Percentiles rank a stretch among this genome's conserved stretches.
Evolutionary conservation across 2,797 vertebrate species (phyloP).

Genomic region (Okamejei kenojei): DNA sequence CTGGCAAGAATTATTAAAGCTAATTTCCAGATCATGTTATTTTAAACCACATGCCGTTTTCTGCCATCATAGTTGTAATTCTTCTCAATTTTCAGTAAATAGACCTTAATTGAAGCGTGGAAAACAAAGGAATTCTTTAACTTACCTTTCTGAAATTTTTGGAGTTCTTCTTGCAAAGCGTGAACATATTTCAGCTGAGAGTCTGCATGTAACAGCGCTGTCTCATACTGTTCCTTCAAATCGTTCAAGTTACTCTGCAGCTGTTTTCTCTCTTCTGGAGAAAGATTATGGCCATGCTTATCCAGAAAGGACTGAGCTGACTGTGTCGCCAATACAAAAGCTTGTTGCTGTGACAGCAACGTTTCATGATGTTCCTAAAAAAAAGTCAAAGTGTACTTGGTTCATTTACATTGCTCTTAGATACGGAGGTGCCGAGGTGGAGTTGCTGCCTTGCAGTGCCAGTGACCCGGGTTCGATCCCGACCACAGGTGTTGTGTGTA

Average conservation of each 20-base stretch:
- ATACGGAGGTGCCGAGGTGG: too few relatives aligned
- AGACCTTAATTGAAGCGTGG: neutral
- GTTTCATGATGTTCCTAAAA: slow-evolving; percentile 73
- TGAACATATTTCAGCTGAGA: slow-evolving; percentile 69
- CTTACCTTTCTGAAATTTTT: slow-evolving; percentile 67
- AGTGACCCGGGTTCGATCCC: too few relatives aligned
- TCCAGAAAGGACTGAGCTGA: slow-evolving; percentile 76
- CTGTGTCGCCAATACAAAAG: slow-evolving; percentile 76
- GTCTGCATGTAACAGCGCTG: slow-evolving; percentile 69
- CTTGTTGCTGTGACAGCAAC: slow-evolving; percentile 82
- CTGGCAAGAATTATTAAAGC: neutral
- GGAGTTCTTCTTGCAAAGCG: slow-evolving; percentile 74
- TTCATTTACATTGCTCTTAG: neutral
- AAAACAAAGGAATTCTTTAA: neutral
- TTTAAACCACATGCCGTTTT: neutral
- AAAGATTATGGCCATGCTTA: slow-evolving; percentile 68
- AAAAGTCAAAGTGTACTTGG: neutral
- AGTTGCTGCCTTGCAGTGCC: too few relatives aligned
- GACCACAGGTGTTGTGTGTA: too few relatives aligned
- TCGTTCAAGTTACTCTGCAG: slow-evolving; percentile 65
- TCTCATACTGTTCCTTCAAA: slow-evolving; percentile 69
- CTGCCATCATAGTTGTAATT: neutral
- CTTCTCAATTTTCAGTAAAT: neutral
- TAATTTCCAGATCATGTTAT: neutral
- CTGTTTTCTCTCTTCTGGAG: slow-evolving; percentile 61